Evolutionary conservation across 2,888 invertebrate genomes (phyloP).

Genomic region (Teleiodes luculella): DNA sequence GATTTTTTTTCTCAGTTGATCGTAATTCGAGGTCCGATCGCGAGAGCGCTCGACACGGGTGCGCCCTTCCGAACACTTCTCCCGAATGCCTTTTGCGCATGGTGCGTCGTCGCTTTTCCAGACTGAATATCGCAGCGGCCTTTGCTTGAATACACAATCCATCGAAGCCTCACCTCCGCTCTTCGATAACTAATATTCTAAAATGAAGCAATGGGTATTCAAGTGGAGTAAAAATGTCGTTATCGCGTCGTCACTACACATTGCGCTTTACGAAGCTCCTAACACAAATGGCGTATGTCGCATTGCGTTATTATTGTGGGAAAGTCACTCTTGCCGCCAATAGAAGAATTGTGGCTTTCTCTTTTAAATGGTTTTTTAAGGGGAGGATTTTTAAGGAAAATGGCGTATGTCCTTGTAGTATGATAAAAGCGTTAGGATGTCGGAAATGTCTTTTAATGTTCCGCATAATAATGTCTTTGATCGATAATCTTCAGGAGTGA

Average conservation of each 20-base stretch:
- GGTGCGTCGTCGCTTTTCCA: conserved; percentile 35
- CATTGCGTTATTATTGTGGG: conserved; percentile 64
- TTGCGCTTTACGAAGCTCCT: neutral
- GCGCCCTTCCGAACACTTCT: conserved; percentile 23
- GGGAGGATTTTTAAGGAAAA: conserved; percentile 6
- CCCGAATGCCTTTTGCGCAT: conserved; percentile 74
- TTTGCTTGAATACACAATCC: neutral
- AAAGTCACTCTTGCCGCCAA: neutral
- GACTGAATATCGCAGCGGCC: neutral
- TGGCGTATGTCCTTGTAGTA: conserved; percentile 1
- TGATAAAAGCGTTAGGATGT: conserved; percentile 3
- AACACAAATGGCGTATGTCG: conserved; percentile 67
- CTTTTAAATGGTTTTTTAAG: conserved; percentile 9
- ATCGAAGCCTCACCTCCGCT: neutral
- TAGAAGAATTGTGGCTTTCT: conserved; percentile 1
- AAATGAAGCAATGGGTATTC: neutral
- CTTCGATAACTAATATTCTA: neutral
- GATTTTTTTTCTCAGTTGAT: neutral
- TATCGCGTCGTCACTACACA: neutral
- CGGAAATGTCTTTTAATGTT: neutral
- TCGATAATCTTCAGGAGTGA: neutral
- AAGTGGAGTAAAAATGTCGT: neutral
- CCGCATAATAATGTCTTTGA: neutral
- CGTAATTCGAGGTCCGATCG: conserved; percentile 4
- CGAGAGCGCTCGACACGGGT: conserved; percentile 23